Percentiles rank a stretch among this genome's conserved stretches.
These are phyloP conservation scores for Megaceryle torquata DNA, from an alignment of 2,113 vertebrate genomes.

Conservation along the genomic window DNA sequence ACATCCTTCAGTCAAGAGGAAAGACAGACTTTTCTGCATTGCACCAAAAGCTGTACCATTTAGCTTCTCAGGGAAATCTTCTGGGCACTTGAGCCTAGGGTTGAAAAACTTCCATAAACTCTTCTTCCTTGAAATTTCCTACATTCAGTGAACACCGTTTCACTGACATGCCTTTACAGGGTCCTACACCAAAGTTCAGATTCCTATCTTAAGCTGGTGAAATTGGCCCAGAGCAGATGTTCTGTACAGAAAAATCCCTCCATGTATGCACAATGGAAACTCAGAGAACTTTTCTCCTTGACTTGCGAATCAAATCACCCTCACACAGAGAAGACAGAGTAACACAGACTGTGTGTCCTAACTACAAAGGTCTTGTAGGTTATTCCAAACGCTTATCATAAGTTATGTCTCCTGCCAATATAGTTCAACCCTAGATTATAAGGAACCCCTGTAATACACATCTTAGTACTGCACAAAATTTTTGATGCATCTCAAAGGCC, in stretches of 20 bases:
- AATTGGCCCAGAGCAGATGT: neutral
- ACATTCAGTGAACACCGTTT: neutral
- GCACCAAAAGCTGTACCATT: neutral
- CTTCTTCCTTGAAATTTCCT: neutral
- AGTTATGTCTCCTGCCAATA: neutral
- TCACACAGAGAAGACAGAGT: neutral
- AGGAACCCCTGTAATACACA: neutral
- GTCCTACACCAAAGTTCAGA: neutral
- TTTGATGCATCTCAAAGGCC: neutral
- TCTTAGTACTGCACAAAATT: neutral
- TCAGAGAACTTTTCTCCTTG: neutral
- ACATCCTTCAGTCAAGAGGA: neutral
- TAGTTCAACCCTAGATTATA: neutral
- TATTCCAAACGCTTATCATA: neutral
- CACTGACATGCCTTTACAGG: neutral
- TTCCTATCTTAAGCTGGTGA: neutral
- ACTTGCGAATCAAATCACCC: neutral
- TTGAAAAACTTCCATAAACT: neutral
- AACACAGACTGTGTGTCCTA: neutral
- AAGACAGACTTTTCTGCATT: neutral
- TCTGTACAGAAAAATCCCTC: neutral
- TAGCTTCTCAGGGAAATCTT: neutral
- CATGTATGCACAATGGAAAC: neutral
- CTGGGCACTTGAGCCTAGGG: neutral
- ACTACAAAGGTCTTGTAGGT: neutral